Percentiles rank a stretch among this genome's conserved stretches.
Evolutionary conservation across 2,888 invertebrate genomes (phyloP).

Genomic region (Andrena chrysosceles): DNA sequence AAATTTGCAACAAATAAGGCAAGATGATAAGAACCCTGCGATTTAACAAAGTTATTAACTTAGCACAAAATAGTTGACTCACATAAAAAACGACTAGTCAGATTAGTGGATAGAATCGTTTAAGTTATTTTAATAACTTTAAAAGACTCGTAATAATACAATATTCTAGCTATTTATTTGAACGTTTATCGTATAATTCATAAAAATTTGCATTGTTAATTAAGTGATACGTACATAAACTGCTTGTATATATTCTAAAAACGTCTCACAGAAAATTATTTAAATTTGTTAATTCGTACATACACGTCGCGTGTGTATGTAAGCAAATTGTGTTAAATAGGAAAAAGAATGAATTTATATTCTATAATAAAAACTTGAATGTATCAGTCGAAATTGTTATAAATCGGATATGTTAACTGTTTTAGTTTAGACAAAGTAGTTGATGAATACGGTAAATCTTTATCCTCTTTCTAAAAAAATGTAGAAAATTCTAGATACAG

Average conservation of each 20-base stretch:
- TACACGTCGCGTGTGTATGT: slow-evolving; percentile 8
- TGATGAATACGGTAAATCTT: slow-evolving; percentile 13
- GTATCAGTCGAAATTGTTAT: slow-evolving; percentile 17
- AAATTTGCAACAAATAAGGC: slow-evolving; percentile 17
- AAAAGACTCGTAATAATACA: slow-evolving; percentile 12
- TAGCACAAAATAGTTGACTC: background rate
- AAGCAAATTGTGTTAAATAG: background rate
- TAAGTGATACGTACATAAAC: slow-evolving; percentile 3
- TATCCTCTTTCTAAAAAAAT: slow-evolving; percentile 14
- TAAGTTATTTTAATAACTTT: slow-evolving; percentile 10
- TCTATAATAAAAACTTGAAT: slow-evolving; percentile 19
- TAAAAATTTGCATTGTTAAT: slow-evolving; percentile 13
- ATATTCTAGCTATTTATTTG: slow-evolving; percentile 32
- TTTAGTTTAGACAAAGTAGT: slow-evolving; percentile 31
- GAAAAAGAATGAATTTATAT: slow-evolving; percentile 26
- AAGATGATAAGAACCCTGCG: slow-evolving; percentile 16
- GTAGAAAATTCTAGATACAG: slow-evolving; percentile 30
- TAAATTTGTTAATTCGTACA: slow-evolving; percentile 9
- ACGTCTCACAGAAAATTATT: slow-evolving; percentile 12
- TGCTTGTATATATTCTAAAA: background rate
- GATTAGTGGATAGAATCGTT: slow-evolving; percentile 6
- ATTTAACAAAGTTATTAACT: slow-evolving; percentile 18
- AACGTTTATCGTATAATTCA: slow-evolving; percentile 23
- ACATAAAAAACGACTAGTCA: slow-evolving; percentile 12
- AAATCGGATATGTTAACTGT: slow-evolving; percentile 48